A percentile compares a stretch with the other conserved stretches of the same genome.
phyloP scores from a whole-genome alignment of 2,888 invertebrate genomes.

The Erannis defoliaria region DNA sequence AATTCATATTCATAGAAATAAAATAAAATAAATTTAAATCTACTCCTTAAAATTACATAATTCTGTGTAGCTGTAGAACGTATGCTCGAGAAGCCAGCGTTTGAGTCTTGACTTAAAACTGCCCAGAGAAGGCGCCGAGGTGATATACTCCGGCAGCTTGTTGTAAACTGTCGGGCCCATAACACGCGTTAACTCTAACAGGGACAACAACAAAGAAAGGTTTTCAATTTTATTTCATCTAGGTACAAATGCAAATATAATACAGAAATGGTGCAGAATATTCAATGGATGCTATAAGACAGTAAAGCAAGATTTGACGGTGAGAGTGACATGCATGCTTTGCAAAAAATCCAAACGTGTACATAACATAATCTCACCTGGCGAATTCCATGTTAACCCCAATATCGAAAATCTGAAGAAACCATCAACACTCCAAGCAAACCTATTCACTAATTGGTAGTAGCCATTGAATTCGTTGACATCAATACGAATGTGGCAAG shows the following conservation, averaged over 20 bases:
- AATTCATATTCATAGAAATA: too few species aligned
- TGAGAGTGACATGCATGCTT: neutral
- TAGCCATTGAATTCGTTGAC: slow-evolving; percentile 24
- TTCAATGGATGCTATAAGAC: too few species aligned
- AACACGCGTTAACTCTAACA: too few species aligned
- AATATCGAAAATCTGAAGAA: slow-evolving; percentile 4
- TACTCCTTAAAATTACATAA: too few species aligned
- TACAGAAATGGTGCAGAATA: neutral
- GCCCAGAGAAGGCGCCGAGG: too few species aligned
- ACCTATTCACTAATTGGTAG: slow-evolving; percentile 9
- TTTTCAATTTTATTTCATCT: neutral
- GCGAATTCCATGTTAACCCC: neutral
- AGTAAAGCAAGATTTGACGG: neutral
- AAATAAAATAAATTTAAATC: too few species aligned
- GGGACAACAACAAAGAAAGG: too few species aligned
- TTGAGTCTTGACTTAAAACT: too few species aligned
- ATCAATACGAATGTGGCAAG: slow-evolving; percentile 25
- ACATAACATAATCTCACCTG: neutral
- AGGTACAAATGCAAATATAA: neutral
- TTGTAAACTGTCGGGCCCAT: too few species aligned
- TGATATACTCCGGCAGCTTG: too few species aligned
- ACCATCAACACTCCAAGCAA: neutral
- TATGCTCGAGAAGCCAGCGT: too few species aligned
- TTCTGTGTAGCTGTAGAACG: too few species aligned
- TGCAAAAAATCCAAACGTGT: neutral